Evolutionary conservation across 2,113 vertebrate species (phyloP).

Genomic region (Malurus cyaneus): DNA sequence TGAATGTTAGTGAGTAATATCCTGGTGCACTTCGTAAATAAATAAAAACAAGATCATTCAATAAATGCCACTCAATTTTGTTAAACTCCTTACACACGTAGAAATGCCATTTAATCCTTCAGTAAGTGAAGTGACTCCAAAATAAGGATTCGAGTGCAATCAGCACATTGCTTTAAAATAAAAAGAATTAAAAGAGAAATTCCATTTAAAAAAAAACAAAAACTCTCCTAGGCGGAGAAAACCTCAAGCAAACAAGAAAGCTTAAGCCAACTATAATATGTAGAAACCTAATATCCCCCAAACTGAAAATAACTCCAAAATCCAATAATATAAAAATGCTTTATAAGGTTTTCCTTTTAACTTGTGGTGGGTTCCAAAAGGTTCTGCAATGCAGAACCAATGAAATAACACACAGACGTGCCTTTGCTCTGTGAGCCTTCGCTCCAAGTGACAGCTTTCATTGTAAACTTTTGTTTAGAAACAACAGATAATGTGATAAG

Average conservation of each 20-base stretch:
- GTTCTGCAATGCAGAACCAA: slow-evolving; percentile 23
- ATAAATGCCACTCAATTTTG: slow-evolving; percentile 70
- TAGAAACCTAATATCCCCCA: slow-evolving; percentile 52
- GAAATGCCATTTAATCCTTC: slow-evolving; percentile 61
- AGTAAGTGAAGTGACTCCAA: slow-evolving; percentile 61
- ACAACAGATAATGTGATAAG: slow-evolving; percentile 37
- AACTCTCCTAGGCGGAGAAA: slow-evolving; percentile 8
- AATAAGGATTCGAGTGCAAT: slow-evolving; percentile 49
- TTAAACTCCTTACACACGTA: slow-evolving; percentile 62
- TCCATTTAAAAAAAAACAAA: neutral
- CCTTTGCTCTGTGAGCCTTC: neutral
- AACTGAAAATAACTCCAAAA: slow-evolving; percentile 63
- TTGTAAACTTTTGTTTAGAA: slow-evolving; percentile 52
- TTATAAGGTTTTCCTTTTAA: slow-evolving; percentile 31
- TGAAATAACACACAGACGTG: neutral
- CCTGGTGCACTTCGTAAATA: slow-evolving; percentile 68
- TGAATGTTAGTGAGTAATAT: slow-evolving; percentile 58
- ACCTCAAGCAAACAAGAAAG: slow-evolving; percentile 52
- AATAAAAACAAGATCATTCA: slow-evolving; percentile 74
- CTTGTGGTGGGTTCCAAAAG: slow-evolving; percentile 23
- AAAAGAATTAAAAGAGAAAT: neutral
- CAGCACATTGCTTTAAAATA: slow-evolving; percentile 62
- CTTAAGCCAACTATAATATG: slow-evolving; percentile 48
- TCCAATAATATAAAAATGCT: slow-evolving; percentile 59
- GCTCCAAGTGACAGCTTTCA: slow-evolving; percentile 32